A percentile compares a stretch with the other conserved stretches of the same genome.
These are phyloP conservation scores for Diorhabda elongata DNA, from an alignment of 1,140 invertebrate species.

Conservation along the genomic window DNA sequence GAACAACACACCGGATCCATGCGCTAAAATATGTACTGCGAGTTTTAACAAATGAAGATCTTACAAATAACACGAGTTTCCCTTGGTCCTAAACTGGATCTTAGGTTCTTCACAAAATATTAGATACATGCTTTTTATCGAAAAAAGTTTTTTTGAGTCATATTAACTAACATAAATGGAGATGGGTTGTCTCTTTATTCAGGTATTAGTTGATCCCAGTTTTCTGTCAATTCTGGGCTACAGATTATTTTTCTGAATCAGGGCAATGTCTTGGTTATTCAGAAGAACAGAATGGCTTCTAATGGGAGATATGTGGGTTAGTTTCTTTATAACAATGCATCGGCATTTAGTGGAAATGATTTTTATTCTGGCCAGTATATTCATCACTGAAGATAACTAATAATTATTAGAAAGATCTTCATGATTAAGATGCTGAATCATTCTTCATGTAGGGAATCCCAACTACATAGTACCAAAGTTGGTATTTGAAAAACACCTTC, in stretches of 20 bases:
- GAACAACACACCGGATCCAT: too few species aligned
- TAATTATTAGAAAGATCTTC: background rate
- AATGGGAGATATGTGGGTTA: background rate
- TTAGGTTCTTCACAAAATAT: background rate
- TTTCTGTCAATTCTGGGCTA: background rate
- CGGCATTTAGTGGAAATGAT: background rate
- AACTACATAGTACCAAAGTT: background rate
- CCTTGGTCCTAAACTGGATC: background rate
- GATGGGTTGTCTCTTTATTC: background rate
- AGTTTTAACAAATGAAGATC: background rate
- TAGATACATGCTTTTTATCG: background rate
- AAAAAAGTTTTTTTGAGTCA: background rate
- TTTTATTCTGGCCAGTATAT: background rate
- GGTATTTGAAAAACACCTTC: background rate
- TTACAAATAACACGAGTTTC: background rate
- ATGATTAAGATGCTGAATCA: background rate
- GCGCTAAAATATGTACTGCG: background rate
- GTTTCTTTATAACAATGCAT: background rate
- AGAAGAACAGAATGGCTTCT: background rate
- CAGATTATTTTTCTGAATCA: background rate
- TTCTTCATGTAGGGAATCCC: background rate
- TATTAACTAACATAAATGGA: background rate
- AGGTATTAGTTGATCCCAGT: background rate
- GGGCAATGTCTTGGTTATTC: background rate
- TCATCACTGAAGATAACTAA: background rate